phyloP scores from a whole-genome alignment of 2,797 vertebrate species.

The Morus bassanus region DNA sequence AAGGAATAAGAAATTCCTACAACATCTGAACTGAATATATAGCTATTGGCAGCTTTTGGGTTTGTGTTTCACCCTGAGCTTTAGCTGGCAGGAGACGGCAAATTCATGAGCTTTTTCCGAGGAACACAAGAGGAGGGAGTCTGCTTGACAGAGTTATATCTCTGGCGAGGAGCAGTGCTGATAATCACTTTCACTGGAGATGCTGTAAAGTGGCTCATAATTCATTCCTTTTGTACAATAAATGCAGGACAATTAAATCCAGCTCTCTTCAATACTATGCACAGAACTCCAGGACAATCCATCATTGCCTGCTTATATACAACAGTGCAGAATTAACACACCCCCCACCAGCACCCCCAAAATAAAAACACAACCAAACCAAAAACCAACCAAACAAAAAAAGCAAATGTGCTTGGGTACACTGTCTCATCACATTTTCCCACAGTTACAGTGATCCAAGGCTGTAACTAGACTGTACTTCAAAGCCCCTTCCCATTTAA shows the following conservation, averaged over 20 bases:
- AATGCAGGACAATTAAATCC: conserved; percentile 68
- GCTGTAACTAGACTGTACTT: not conserved
- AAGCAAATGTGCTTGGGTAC: conserved; percentile 2
- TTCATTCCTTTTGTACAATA: conserved; percentile 65
- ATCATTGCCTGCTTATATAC: conserved; percentile 46
- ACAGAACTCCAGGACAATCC: conserved; percentile 36
- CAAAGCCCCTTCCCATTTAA: not conserved
- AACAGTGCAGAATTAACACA: conserved; percentile 18
- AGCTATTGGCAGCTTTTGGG: conserved; percentile 62
- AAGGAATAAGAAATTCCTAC: conserved; percentile 26
- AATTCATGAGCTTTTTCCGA: conserved; percentile 55
- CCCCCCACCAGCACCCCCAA: too few species aligned
- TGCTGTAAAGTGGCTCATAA: conserved; percentile 65
- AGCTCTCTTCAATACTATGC: conserved; percentile 11
- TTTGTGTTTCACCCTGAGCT: conserved; percentile 63
- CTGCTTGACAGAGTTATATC: conserved; percentile 68
- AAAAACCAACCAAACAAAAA: not conserved
- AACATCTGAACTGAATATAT: conserved; percentile 71
- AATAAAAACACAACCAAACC: too few species aligned
- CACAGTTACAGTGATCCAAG: conserved; percentile 22
- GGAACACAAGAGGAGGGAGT: conserved; percentile 49
- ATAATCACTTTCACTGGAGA: conserved; percentile 74
- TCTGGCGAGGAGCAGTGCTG: conserved; percentile 53
- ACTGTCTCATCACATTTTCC: conserved; percentile 43
- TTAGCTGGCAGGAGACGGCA: conserved; percentile 62